These are phyloP conservation scores for Clavelina lepadiformis DNA, from an alignment of 23 tunicate species.

Conservation along the genomic window DNA sequence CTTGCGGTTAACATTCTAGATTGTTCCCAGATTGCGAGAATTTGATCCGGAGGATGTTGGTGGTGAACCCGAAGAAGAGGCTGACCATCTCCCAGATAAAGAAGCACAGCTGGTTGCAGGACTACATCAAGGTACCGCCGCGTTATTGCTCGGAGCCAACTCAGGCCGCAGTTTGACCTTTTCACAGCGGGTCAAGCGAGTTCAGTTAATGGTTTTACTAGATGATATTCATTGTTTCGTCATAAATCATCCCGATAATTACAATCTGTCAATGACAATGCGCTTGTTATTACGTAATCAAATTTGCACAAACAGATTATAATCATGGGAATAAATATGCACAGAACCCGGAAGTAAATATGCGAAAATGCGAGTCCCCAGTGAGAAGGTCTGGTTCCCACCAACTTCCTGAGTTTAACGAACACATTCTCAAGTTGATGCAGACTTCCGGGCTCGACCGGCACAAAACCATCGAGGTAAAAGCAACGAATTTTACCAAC, in stretches of 20 bases:
- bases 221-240: no score
- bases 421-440: constrained; percentile 62
- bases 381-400: constrained; percentile 3
- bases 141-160: no score
- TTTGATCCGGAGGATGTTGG: constrained; percentile 77
- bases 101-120: constrained; percentile 90
- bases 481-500: neutral
- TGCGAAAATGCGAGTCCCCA: constrained; percentile 31
- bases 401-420: constrained; percentile 77
- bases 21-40: constrained; percentile 69
- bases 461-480: constrained; percentile 72
- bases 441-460: constrained; percentile 68
- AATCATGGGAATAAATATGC: no score
- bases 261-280: no score
- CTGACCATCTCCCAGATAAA: constrained; percentile 70
- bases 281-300: no score
- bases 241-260: no score
- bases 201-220: no score
- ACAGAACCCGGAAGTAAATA: constrained; percentile 14
- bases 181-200: no score
- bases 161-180: no score
- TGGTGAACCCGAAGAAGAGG: constrained; percentile 85
- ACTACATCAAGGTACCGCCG: no score
- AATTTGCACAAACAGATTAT: no score
- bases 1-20: neutral